Base-by-base conservation (phyloP, 2,888 invertebrate genomes). In the Chrysodeixis includens region DNA sequence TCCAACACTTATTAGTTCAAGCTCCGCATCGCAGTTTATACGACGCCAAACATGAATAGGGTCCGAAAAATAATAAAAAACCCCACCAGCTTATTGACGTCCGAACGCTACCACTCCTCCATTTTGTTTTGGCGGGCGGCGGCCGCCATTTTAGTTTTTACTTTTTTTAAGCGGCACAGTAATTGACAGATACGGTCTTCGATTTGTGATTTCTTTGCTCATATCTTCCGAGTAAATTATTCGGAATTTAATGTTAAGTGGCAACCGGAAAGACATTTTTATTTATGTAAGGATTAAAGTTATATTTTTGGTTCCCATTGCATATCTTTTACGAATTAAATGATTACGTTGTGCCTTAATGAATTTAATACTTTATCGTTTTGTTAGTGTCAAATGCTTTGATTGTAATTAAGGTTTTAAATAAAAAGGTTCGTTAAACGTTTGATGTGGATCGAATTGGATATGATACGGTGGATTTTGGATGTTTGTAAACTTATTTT, bases 171-270 rank as follows among this genome's bases (percentile, higher is more conserved):
- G 73, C 78, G 77, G 73, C 77, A 52, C 78, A 74, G 83, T 88
- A 88, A 88, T 88, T 88, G 88, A 88, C 88, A 88, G 86, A 82
- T 80, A 79, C 85, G 83, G 84, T 86, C 84, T 77, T 85, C 83
- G 84, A 83, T 83, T 83, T 81, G 80, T 79, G 79, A 74, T 76
- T 72, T 71, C 63, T 62, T 74, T 75, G 83, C 79, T 86, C 85
- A 86, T 85, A 81, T 80, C 72, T 84, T 76, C 63, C 67, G 61
- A 69, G 81, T 81, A 78, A 83, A 83, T 81, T 83, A 85, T 80
- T 62, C 78, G 67, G 78, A 68, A 78, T 85, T 87, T 84, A 86
- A 88, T 87, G 81, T 81, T 79, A 86, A 81, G 63, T 86, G 88
- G 84, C 87, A 87, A 74, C 83, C 84, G 86, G 83, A 84, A 83